A percentile compares a stretch with the other conserved stretches of the same genome.
Conservation (phyloP, 2,797 vertebrate genomes). For the Lophius americanus region DNA sequence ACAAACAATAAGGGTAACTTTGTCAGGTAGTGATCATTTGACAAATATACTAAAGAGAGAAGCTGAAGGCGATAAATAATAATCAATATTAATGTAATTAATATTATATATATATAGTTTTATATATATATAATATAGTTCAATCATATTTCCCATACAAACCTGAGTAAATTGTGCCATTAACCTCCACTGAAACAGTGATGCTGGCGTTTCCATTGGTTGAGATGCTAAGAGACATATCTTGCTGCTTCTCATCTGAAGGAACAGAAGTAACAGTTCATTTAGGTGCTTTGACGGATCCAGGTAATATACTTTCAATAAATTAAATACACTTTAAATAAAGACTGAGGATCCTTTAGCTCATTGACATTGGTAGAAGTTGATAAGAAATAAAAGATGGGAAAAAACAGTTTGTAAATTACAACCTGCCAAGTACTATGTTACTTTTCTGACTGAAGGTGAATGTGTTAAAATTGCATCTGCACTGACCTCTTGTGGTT, state of each 20-base stretch:
- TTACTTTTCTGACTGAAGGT: neutral
- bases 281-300: neutral
- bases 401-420: no score
- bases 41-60: neutral
- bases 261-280: slow-evolving; percentile 5
- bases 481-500: slow-evolving; percentile 69
- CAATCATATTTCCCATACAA: slow-evolving; percentile 2
- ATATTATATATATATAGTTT: no score
- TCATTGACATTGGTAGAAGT: neutral
- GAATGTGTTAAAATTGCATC: neutral
- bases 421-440: neutral
- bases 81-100: neutral
- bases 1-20: neutral
- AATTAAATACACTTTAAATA: neutral
- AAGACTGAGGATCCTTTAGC: no score
- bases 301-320: neutral
- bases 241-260: slow-evolving; percentile 89
- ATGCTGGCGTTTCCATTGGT: slow-evolving; percentile 90
- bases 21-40: neutral
- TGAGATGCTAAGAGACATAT: slow-evolving; percentile 90
- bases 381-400: neutral
- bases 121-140: no score
- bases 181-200: slow-evolving; percentile 96
- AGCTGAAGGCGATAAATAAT: neutral
- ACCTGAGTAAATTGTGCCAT: slow-evolving; percentile 95